Base-by-base conservation (phyloP, 2,797 vertebrate species). In the Alca torda region DNA sequence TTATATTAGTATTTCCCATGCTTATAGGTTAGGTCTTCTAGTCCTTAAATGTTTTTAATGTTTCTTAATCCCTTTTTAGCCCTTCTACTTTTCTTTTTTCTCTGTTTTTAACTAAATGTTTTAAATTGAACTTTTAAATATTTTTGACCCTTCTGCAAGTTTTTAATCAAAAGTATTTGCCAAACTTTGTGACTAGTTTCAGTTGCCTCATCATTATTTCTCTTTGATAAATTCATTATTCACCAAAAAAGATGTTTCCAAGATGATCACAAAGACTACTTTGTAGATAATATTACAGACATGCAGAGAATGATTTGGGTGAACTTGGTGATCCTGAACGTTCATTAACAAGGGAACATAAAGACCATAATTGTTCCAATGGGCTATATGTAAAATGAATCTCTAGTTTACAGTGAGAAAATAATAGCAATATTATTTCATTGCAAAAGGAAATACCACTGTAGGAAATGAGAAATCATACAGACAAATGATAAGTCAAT, bases 341-440 rank as follows among this genome's bases (percentile, higher is more conserved):
- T 76, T 75, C 77, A 15, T 79, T 84, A 73, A 65, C 19, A 67
- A 60, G n/a, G 24, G 26, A 74, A 63, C 17, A 87, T 28, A 84
- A 83, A 89, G 79, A 50, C 33, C 18, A 63, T 53, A 88, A 70
- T n/a, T 80, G 25, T 89, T 95, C 70, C 74, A 64, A 18, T 23
- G n/a, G 7, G 12, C n/a, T 65, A 9, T n/a, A 69, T 69, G 57
- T 87, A 75, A 91, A 92, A 93, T 15, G 14, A 37, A 35, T 72
- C 35, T 90, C 51, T 74, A 72, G 30, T 33, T 64, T 87, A 76
- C 37, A 83, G 20, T 39, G 68, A 79, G 67, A 88, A 82, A 77
- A 69, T 68, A 93, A 68, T 73, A 79, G 63, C 24, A 70, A 64
- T 77, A 84, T 93, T 95, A 73, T 94, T 76, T 84, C 50, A 65